These are phyloP conservation scores for Melanerpes aurifrons DNA, from an alignment of 2,113 vertebrate species.

Conservation along the genomic window DNA sequence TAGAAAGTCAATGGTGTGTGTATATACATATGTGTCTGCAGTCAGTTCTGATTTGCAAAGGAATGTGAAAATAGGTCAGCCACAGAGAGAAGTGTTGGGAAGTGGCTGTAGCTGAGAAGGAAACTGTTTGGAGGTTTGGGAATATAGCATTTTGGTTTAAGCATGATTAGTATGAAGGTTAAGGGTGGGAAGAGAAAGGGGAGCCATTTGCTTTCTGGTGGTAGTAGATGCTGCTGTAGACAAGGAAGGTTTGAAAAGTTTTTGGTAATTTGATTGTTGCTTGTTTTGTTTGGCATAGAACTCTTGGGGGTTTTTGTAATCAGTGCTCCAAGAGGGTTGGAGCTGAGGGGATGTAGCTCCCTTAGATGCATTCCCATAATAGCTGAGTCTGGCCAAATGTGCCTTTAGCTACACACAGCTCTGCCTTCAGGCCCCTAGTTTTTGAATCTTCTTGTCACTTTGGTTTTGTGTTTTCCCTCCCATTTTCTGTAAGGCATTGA, in stretches of 20 bases:
- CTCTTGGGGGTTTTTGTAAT: neutral
- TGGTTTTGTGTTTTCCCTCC: fast-evolving
- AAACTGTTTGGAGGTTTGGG: neutral
- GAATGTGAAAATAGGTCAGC: conserved; percentile 65
- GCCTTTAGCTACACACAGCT: neutral
- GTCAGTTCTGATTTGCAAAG: conserved; percentile 65
- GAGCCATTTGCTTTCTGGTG: neutral
- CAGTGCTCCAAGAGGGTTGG: neutral
- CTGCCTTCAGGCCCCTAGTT: neutral
- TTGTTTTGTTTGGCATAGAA: neutral
- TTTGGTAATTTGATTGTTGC: neutral
- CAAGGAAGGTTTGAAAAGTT: neutral
- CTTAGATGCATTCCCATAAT: fast-evolving
- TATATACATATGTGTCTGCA: conserved; percentile 55
- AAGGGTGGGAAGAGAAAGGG: neutral
- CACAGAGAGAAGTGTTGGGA: conserved; percentile 12
- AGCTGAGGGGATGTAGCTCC: neutral
- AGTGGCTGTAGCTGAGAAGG: conserved; percentile 17
- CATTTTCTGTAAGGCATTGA: fast-evolving
- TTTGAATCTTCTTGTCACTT: neutral
- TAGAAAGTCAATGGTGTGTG: conserved; percentile 58
- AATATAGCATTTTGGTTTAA: neutral
- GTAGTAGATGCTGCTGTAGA: neutral
- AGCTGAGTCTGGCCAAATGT: neutral
- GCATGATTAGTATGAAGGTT: neutral